These are phyloP conservation scores for Lacerta viridis DNA, from an alignment of 2,797 vertebrate species.

Conservation along the genomic window DNA sequence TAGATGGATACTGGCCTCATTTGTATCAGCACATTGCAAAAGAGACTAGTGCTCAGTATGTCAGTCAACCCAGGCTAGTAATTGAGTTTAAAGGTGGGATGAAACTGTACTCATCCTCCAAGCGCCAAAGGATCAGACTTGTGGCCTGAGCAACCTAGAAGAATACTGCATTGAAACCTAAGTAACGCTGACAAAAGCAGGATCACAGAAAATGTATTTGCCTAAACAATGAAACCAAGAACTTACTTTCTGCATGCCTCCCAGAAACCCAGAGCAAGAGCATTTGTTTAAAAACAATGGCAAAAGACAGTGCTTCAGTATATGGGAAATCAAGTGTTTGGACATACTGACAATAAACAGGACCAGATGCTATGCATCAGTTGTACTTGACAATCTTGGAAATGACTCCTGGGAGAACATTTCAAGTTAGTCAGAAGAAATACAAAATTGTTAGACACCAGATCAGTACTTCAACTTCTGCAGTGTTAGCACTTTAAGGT, in stretches of 20 bases:
- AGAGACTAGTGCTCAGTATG: no score
- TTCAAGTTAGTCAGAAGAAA: background rate
- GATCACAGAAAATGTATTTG: background rate
- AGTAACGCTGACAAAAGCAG: background rate
- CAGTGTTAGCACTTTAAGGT: slow-evolving; percentile 15
- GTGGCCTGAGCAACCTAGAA: background rate
- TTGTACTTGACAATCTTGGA: background rate
- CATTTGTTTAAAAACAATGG: background rate
- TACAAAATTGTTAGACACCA: background rate
- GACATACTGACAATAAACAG: background rate
- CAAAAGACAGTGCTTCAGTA: background rate
- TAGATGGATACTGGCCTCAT: background rate
- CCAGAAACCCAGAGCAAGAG: background rate
- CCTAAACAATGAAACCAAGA: background rate
- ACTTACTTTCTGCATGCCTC: background rate
- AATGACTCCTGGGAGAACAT: background rate
- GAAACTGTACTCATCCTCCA: no score
- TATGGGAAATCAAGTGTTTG: background rate
- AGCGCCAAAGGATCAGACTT: no score
- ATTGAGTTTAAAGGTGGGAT: background rate
- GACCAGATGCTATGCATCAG: background rate
- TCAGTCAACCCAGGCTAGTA: no score
- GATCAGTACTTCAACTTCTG: background rate
- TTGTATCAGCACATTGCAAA: no score
- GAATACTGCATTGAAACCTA: background rate